These are phyloP conservation scores for Lasius fuliginosus DNA, from an alignment of 2,888 invertebrate genomes.

Conservation along the genomic window DNA sequence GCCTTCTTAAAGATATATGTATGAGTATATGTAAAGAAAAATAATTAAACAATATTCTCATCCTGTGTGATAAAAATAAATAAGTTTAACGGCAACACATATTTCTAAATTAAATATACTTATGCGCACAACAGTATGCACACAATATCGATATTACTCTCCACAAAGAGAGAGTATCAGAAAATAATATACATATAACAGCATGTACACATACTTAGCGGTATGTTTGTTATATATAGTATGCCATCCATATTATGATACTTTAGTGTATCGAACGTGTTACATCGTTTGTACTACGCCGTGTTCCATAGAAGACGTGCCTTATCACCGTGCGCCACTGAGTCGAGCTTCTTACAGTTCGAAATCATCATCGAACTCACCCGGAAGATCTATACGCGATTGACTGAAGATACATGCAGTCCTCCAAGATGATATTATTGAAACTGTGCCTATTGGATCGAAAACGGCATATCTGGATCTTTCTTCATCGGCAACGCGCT, in stretches of 20 bases:
- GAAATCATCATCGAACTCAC: conserved; percentile 67
- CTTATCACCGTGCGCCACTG: conserved; percentile 51
- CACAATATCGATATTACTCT: conserved; percentile 40
- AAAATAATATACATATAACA: conserved; percentile 52
- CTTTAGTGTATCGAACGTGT: conserved; percentile 53
- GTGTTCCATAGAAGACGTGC: conserved; percentile 47
- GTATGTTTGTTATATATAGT: conserved; percentile 59
- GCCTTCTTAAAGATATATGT: not conserved
- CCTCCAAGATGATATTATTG: conserved; percentile 65
- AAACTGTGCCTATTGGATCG: conserved; percentile 63
- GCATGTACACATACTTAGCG: conserved; percentile 53
- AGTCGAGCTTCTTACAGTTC: conserved; percentile 54
- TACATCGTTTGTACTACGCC: conserved; percentile 32
- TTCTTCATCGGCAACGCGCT: conserved; percentile 59
- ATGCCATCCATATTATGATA: conserved; percentile 58
- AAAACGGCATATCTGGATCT: conserved; percentile 61
- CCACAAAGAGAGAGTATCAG: conserved; percentile 42
- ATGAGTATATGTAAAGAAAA: not conserved
- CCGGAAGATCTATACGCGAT: conserved; percentile 55
- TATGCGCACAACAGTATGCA: not conserved
- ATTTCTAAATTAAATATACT: not conserved
- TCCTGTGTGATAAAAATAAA: not conserved
- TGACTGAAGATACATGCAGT: conserved; percentile 16
- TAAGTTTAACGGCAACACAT: not conserved
- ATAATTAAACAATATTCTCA: not conserved